A percentile compares a stretch with the other conserved stretches of the same genome.
Conservation (phyloP, 2,888 invertebrate genomes). For the Merodon equestris region DNA sequence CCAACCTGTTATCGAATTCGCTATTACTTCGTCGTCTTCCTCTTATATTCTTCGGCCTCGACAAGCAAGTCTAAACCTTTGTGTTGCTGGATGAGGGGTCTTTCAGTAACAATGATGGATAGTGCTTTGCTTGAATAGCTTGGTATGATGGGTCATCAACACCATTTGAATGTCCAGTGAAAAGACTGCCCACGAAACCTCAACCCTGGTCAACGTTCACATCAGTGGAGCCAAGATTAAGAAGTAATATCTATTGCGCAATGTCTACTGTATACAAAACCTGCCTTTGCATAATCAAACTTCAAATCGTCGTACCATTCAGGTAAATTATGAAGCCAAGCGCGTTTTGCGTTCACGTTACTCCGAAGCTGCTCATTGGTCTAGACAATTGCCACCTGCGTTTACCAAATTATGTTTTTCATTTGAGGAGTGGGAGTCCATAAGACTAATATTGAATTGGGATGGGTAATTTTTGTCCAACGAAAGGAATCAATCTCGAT, state of each 20-base stretch:
- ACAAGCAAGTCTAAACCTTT: constrained; percentile 6
- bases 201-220: constrained; percentile 35
- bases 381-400: constrained; percentile 55
- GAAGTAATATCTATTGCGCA: constrained; percentile 12
- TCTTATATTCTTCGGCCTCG: constrained; percentile 31
- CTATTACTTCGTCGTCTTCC: too few species aligned
- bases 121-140: constrained; percentile 15
- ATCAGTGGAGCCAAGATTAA: constrained; percentile 28
- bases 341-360: constrained; percentile 16
- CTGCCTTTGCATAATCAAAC: background rate
- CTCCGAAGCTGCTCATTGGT: constrained; percentile 43
- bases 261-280: constrained; percentile 9
- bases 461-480: constrained; percentile 39
- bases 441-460: constrained; percentile 39
- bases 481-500: too few species aligned
- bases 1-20: background rate
- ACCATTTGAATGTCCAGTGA: constrained; percentile 30
- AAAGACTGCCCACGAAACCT: constrained; percentile 24
- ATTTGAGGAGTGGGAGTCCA: constrained; percentile 13
- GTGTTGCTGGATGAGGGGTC: constrained; percentile 38
- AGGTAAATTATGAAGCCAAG: background rate
- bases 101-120: constrained; percentile 46
- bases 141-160: constrained; percentile 33
- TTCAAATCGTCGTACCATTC: background rate
- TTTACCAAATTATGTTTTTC: constrained; percentile 28